Conservation (phyloP, 2,888 invertebrate genomes). For the Plutella xylostella region DNA sequence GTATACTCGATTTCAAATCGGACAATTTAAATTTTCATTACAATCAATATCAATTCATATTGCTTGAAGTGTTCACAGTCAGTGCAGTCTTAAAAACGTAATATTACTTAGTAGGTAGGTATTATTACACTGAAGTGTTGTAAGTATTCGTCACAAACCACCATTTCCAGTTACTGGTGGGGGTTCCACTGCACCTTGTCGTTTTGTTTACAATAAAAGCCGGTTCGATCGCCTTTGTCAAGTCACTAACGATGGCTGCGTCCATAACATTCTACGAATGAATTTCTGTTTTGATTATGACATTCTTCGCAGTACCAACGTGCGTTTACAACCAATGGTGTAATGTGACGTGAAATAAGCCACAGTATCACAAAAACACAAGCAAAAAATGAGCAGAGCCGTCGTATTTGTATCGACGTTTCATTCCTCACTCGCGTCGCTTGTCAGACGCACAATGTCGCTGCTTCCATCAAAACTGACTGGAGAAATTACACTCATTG, state of each 20-base stretch:
- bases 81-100: too few relatives aligned
- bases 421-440: neutral
- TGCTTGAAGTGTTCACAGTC: too few relatives aligned
- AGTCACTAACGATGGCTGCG: neutral
- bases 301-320: neutral
- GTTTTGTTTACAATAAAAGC: constrained; percentile 1
- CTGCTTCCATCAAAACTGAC: constrained; percentile 1
- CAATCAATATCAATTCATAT: too few relatives aligned
- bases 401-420: neutral
- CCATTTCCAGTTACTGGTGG: too few relatives aligned
- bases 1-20: too few relatives aligned
- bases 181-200: neutral
- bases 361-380: neutral
- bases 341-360: too few relatives aligned
- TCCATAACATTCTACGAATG: neutral
- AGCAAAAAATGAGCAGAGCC: neutral
- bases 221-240: constrained; percentile 1
- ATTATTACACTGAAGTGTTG: too few relatives aligned
- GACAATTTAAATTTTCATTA: too few relatives aligned
- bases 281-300: neutral
- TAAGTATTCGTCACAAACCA: too few relatives aligned
- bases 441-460: constrained; percentile 2
- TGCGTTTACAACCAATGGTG: neutral
- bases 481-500: neutral
- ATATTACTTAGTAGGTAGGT: too few relatives aligned